Conservation (phyloP, 1,140 invertebrate genomes). For the Procambarus clarkii region DNA sequence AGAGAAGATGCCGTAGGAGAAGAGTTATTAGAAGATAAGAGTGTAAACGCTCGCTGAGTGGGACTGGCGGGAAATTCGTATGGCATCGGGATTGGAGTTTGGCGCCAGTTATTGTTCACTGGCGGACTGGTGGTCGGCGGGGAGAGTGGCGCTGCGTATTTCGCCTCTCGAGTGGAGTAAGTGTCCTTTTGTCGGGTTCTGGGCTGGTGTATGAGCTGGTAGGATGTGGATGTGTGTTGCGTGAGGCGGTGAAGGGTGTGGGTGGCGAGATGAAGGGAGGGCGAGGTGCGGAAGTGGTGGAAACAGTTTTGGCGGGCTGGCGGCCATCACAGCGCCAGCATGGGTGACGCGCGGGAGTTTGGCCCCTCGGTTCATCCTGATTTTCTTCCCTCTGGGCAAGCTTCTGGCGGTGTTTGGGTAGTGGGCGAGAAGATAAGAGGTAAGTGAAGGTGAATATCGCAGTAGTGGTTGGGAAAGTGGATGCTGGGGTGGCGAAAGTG, state of each 20-base stretch:
- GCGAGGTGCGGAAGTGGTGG: constrained; percentile 27
- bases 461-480: neutral
- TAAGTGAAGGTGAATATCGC: neutral
- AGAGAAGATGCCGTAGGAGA: neutral
- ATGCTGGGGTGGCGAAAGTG: constrained; percentile 6
- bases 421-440: constrained; percentile 11
- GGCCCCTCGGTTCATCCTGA: neutral
- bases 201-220: neutral
- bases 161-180: constrained; percentile 61
- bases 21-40: neutral
- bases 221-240: neutral
- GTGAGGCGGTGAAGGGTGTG: neutral
- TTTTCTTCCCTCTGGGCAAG: neutral
- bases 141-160: constrained; percentile 62
- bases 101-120: constrained; percentile 68
- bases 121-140: constrained; percentile 46
- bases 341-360: constrained; percentile 53
- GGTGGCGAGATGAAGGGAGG: neutral
- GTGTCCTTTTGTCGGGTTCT: constrained; percentile 3
- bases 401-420: neutral
- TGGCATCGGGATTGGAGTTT: constrained; percentile 63
- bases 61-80: constrained; percentile 68
- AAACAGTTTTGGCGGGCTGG: constrained; percentile 65
- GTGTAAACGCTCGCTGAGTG: constrained; percentile 62
- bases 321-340: constrained; percentile 63